Evolutionary conservation across 2,888 invertebrate genomes (phyloP), one percentile per base, ranked within the genome.

Genomic region (Trachelus troglodyta): DNA sequence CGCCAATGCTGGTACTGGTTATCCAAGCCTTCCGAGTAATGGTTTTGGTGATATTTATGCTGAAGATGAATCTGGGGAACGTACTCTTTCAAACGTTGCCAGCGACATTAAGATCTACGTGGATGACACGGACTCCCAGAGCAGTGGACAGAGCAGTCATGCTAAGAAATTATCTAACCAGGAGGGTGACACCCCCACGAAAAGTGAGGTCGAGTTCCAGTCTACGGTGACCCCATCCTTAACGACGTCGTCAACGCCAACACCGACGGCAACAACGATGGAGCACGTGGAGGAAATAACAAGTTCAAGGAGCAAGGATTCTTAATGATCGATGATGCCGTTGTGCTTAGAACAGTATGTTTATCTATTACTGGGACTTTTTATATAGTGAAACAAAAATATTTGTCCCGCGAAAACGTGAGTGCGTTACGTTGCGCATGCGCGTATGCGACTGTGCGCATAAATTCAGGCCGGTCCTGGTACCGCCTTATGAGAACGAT

Each of bases 61-160:
- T 15, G 83, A 82, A 40, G 81, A 79, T 33, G 73, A 71, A 40
- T 3, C 34, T 34, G 30, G 74, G 11, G 74, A 37, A 34, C 56
- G 56, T 56, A 74, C 23, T 6, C 35, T 74, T 6, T 56, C 56
- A 9, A 56, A 56, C 9, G 74, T 78, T 68, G 79, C 74, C 40
- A 75, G 75, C 75, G 79, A 80, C 31, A 76, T 89, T 40, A 85
- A 87, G 34, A 88, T 89, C 73, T 88, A 88, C 80, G 88, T 88
- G 34, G 90, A 89, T 80, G 90, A 90, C 40, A 84, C 86, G 11
- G 88, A 88, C 75, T 88, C 88, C 30, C 83, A 83, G 76, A 87
- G 88, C 77, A 88, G 87, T 77, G 78, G 68, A 76, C 71, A 56
- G 69, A 75, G 82, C 77, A 80, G 81, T 11, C 80, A 35, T n/a